Evolutionary conservation across 2,113 vertebrate species (phyloP), one percentile per base, ranked within the genome.

Genomic region (Eupsittula cactorum): DNA sequence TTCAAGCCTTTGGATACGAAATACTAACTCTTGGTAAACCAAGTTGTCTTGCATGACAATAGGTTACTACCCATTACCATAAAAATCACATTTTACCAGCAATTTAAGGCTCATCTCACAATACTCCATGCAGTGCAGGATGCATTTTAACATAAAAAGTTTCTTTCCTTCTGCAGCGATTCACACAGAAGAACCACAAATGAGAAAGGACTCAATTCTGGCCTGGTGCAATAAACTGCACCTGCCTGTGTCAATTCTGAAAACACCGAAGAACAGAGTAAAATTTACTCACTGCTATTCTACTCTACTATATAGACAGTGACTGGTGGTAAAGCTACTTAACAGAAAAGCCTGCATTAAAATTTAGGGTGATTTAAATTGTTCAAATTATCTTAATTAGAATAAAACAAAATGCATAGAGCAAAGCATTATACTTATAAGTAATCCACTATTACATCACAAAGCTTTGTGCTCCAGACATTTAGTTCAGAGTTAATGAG

Each of bases 61-160:
- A 64, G 6, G 13, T 82, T 85, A 27, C 20, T 76, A 80, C 16
- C 2, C 2, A 27, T 41, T 55, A 42, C 9, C 7, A 17, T 33
- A 35, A 70, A 75, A 67, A 57, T 41, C 52, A 77, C 16, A 20
- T 57, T 85, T 80, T 21, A 13, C 55, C 12, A 21, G 7, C 27
- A 62, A 27, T 76, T 71, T 87, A 16, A 5, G 39, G 4, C 10
- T 73, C 35, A 37, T 57, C 11, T 77, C 9, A 21, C 7, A 75
- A 52, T 69, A 21, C 8, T 29, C n/a, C 9, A 19, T 0, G 3
- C 7, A 8, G 7, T 3, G 17, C 57, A 11, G 10, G 24, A 27
- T 46, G 7, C 59, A 24, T 6, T 37, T 82, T 49, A 76, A 73
- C 7, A 28, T 18, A 19, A 73, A 23, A 37, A 15, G 6, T 49